Evolutionary conservation across 2,113 vertebrate species (phyloP), one percentile per base, ranked within the genome.

Genomic region (Urocynchramus pylzowi): DNA sequence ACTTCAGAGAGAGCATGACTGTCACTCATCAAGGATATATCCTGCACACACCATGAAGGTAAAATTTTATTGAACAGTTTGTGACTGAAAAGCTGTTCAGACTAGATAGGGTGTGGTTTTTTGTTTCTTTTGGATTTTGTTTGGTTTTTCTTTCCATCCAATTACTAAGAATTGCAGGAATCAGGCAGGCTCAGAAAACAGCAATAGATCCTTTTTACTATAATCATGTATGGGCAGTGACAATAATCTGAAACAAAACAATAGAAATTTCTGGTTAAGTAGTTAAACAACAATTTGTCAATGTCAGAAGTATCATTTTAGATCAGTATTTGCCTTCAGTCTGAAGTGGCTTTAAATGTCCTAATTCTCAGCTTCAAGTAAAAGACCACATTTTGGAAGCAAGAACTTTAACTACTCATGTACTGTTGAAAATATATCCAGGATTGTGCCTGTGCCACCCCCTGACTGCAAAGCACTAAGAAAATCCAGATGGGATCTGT

Each of bases 1-100:
- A 24, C 69, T 49, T 63, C 41, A 84, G 71, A 42, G 53, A 84
- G 86, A 90, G 86, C 54, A 54, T 7, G 56, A 89, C 41, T 81
- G 81, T 80, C 77, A 60, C 53, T 90, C 91, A 49, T 24, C n/a
- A 90, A 61, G 30, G 44, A 67, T 27, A 39, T 3, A n/a, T 13
- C 16, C 30, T 21, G 18, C 20, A 80, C 49, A 50, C 8, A 68
- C 8, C 22, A 26, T 7, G 10, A 76, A 69, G 33, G 13, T 44
- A 68, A 22, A 30, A 57, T 69, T 53, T n/a, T 70, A 50, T 5
- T 68, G 44, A 96, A 96, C n/a, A 33, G 75, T 83, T 93, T 94
- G 88, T 27, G 88, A 96, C 81, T 77, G 74, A 65, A 74, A 65
- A 92, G 47, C 80, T 88, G n/a, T n/a, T n/a, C n/a, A n/a, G 90